Percentiles rank a stretch among this genome's conserved stretches.
phyloP scores from a whole-genome alignment of 2,888 invertebrate species.

The Stratiomys singularior region DNA sequence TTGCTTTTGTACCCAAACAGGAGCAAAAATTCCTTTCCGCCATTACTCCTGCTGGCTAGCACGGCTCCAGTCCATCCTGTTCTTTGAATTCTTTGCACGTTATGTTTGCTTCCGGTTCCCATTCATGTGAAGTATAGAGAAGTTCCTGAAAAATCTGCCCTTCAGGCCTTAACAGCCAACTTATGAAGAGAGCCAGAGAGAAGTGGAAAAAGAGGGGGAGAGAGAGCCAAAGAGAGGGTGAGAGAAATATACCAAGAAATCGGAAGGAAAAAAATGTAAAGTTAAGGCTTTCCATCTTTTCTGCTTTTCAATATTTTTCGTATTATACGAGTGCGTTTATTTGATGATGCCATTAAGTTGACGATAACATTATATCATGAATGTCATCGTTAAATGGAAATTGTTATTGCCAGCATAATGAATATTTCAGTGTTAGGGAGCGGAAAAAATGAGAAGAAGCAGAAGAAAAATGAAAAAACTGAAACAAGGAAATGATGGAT shows the following conservation, averaged over 20 bases:
- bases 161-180: background rate
- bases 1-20: background rate
- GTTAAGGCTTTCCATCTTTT: conserved; percentile 5
- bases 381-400: conserved; percentile 18
- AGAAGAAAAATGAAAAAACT: too few relatives aligned
- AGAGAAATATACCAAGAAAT: too few relatives aligned
- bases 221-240: too few relatives aligned
- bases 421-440: conserved; percentile 12
- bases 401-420: conserved; percentile 25
- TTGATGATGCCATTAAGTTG: conserved; percentile 35
- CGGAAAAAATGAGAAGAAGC: background rate
- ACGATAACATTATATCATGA: conserved; percentile 17
- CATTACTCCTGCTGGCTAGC: too few relatives aligned
- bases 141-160: background rate
- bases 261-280: background rate
- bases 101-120: background rate
- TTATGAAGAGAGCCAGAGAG: background rate
- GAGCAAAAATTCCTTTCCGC: background rate
- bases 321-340: conserved; percentile 17
- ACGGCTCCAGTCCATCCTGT: background rate
- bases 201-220: too few relatives aligned
- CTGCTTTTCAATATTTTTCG: conserved; percentile 19
- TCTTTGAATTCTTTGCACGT: background rate
- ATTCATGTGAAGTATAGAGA: background rate
- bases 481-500: too few relatives aligned